Evolutionary conservation across 2,113 vertebrate species (phyloP).

Genomic region (Tympanuchus pallidicinctus): DNA sequence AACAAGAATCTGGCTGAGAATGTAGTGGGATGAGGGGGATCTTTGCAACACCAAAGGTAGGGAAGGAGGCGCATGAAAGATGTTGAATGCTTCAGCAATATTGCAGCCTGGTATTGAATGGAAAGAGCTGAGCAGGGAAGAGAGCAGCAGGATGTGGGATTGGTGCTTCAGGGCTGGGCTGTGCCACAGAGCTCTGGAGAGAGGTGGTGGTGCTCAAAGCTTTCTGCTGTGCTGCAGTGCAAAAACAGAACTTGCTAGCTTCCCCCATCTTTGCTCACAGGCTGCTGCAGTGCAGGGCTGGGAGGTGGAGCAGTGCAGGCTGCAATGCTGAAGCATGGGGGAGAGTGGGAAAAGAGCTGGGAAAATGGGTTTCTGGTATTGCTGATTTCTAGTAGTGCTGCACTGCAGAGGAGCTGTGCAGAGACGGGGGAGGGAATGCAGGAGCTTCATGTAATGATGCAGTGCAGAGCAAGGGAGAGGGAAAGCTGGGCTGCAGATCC

Average conservation of each 20-base stretch:
- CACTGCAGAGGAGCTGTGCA: constrained; percentile 54
- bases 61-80: neutral
- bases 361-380: neutral
- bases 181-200: neutral
- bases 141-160: fast-evolving
- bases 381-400: neutral
- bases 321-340: neutral
- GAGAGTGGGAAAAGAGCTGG: neutral
- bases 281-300: neutral
- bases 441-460: constrained; percentile 2
- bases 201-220: neutral
- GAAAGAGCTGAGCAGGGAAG: neutral
- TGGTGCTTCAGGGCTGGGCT: neutral
- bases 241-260: neutral
- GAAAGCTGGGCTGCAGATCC: constrained; percentile 45
- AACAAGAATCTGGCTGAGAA: neutral
- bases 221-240: neutral
- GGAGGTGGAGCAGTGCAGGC: neutral
- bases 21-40: neutral
- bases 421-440: constrained; percentile 18
- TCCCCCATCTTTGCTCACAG: too few species aligned
- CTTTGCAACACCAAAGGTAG: fast-evolving
- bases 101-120: neutral
- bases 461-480: constrained; percentile 30
- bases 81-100: neutral